A percentile compares a stretch with the other conserved stretches of the same genome.
These are phyloP conservation scores for Himalopsyche japonica DNA, from an alignment of 2,888 invertebrate species.

Conservation along the genomic window DNA sequence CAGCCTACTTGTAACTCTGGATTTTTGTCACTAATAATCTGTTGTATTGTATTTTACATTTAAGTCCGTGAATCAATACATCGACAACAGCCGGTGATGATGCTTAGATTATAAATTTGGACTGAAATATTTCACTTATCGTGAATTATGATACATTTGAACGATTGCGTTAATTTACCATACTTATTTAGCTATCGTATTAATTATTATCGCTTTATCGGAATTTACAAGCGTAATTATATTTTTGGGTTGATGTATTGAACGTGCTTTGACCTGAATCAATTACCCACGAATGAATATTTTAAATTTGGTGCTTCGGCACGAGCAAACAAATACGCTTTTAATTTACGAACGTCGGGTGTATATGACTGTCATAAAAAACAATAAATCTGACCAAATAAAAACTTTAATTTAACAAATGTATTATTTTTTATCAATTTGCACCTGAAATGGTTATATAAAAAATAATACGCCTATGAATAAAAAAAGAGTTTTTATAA, in stretches of 20 bases:
- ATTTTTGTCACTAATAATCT: too few relatives aligned
- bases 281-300: background rate
- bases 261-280: background rate
- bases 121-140: background rate
- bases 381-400: background rate
- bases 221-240: background rate
- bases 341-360: background rate
- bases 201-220: background rate
- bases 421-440: background rate
- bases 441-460: background rate
- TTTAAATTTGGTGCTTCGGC: background rate
- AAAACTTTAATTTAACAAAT: background rate
- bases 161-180: background rate
- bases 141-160: background rate
- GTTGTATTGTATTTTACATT: too few relatives aligned
- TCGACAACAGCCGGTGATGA: too few relatives aligned
- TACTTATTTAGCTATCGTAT: background rate
- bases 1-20: too few relatives aligned
- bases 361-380: background rate
- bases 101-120: too few relatives aligned
- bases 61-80: too few relatives aligned
- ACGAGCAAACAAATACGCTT: background rate
- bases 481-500: background rate
- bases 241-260: background rate
- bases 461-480: too few relatives aligned